These are phyloP conservation scores for Trachythela sp. DNA, from an alignment of 64 coral and sea anemone species.

Conservation along the genomic window DNA sequence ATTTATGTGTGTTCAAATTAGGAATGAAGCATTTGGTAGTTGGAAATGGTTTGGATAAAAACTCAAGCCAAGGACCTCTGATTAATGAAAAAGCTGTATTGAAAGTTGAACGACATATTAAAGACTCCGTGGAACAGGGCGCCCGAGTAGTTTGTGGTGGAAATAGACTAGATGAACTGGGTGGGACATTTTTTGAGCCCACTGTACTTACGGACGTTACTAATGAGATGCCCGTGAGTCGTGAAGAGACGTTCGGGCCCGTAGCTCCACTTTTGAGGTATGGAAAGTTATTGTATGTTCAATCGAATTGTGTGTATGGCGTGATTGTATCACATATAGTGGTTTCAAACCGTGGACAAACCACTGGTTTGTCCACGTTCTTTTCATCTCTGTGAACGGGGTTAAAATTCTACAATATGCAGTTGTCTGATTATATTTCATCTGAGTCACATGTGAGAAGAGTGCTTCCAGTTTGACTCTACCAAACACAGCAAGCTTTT, in stretches of 20 bases:
- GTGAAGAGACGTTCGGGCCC: conserved; percentile 60
- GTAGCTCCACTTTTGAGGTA: conserved; percentile 62
- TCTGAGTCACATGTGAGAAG: too few species aligned
- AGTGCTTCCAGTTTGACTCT: too few species aligned
- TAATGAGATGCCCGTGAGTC: conserved; percentile 47
- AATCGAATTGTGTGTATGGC: too few species aligned
- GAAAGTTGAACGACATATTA: conserved; percentile 56
- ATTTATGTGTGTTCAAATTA: not conserved
- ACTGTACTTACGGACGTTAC: conserved; percentile 55
- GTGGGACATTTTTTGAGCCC: conserved; percentile 56
- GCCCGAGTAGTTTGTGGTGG: conserved; percentile 56
- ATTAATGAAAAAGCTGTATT: conserved; percentile 58
- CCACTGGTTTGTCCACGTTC: too few species aligned
- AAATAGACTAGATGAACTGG: conserved; percentile 17
- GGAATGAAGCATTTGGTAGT: conserved; percentile 25
- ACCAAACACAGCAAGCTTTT: too few species aligned
- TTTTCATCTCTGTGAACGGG: too few species aligned
- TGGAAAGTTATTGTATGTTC: not conserved
- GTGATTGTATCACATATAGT: too few species aligned
- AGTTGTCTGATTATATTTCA: too few species aligned
- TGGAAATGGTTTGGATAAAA: conserved; percentile 58
- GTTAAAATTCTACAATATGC: too few species aligned
- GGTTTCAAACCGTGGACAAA: too few species aligned
- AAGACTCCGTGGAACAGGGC: conserved; percentile 50
- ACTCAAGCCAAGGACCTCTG: conserved; percentile 71